Base-by-base conservation (phyloP, 2,797 vertebrate species). In the Tinamus major region DNA sequence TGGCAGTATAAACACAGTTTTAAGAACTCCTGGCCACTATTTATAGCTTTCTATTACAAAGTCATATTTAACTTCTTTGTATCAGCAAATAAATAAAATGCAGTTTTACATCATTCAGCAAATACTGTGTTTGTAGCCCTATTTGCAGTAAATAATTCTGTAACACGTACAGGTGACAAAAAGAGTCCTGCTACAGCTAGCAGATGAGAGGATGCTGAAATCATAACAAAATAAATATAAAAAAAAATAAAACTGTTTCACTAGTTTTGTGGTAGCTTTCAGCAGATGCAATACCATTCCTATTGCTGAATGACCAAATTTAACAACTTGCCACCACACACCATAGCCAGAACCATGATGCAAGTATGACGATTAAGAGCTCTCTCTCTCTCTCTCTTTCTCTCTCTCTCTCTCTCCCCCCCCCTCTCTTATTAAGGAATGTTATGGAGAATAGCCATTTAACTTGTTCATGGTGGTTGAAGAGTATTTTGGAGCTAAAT, bases 301-400 rank as follows among this genome's bases (percentile, higher is more conserved):
- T 94, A 78, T 88, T 91, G 93, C 86, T 94, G 92, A 96, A 95
- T 86, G 68, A 71, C 80, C 58, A 92, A 87, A 95, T 93, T 97
- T 96, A 97, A 79, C 86, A 86, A 37, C 92, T 94, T 97, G 95
- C 96, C 96, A 98, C 97, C 97, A 97, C 92, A 95, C 93, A 97
- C 95, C 90, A 97, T 89, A 96, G 96, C 94, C 91, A 97, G 81
- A 97, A 96, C 94, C 94, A 95, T 94, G 96, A 96, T 94, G 93
- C 51, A 95, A 93, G 84, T 74, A 91, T 44, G 85, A 95, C 72
- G 55, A 95, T 93, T 94, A 94, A 96, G 96, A 96, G 93, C 94
- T 97, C 97, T 97, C 95, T 96, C 82, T 94, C 72, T 31, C 62
- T 51, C 74, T 13, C 69, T 56, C 42, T 7, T 86, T 94, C 89